Percentiles rank a stretch among this genome's conserved stretches.
These are phyloP conservation scores for Porites evermanni DNA, from an alignment of 92 coral and sea anemone species.

Conservation along the genomic window DNA sequence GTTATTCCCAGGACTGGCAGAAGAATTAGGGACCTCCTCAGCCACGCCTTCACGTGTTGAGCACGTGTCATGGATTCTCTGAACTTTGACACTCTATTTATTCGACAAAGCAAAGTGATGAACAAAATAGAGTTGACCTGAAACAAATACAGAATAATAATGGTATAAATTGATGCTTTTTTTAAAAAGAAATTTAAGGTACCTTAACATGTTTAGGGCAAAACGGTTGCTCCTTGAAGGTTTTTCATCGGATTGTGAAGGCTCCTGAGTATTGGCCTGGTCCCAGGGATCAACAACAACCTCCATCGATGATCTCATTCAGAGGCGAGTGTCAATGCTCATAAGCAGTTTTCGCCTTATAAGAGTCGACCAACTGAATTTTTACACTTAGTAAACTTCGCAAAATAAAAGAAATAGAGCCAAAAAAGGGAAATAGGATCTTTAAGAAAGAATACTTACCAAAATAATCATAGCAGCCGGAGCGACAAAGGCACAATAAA, in stretches of 20 bases:
- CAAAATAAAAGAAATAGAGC: no score
- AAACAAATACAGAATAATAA: not conserved
- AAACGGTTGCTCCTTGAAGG: no score
- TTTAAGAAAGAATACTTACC: constrained; percentile 54
- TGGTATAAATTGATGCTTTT: not conserved
- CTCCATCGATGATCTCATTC: not conserved
- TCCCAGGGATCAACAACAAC: no score
- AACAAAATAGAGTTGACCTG: constrained; percentile 84
- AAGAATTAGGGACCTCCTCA: constrained; percentile 81
- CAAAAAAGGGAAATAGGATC: no score
- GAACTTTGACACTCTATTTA: constrained; percentile 78
- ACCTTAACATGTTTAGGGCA: no score
- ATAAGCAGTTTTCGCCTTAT: not conserved
- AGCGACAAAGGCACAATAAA: constrained; percentile 88
- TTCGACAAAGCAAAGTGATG: constrained; percentile 69
- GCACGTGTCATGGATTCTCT: constrained; percentile 70
- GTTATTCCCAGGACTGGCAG: constrained; percentile 92
- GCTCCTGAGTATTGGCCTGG: no score
- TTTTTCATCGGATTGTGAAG: no score
- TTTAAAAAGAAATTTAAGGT: no score
- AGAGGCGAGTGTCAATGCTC: no score
- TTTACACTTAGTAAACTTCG: no score
- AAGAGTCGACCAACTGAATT: not conserved
- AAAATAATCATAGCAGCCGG: constrained; percentile 77
- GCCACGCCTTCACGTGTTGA: constrained; percentile 76